Evolutionary conservation across 1,140 invertebrate species (phyloP).

Genomic region (Drosophila grimshawi): DNA sequence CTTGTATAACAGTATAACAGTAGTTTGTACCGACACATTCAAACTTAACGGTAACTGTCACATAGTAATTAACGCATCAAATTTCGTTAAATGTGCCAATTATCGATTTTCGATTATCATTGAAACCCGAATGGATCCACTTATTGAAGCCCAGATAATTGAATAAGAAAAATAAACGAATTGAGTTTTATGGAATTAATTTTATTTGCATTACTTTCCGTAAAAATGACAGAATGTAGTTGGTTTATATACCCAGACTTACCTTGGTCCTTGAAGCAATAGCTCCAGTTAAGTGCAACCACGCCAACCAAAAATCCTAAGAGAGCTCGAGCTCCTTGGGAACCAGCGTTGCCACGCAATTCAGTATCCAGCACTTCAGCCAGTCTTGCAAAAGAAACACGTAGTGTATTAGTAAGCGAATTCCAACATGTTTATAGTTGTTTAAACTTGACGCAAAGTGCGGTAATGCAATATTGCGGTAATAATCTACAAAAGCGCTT

Average conservation of each 20-base stretch:
- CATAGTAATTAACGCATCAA: too few species aligned
- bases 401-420: conserved; percentile 70
- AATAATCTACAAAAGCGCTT: conserved; percentile 33
- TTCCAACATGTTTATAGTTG: conserved; percentile 21
- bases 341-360: conserved; percentile 28
- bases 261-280: conserved; percentile 27
- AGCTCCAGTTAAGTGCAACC: conserved; percentile 20
- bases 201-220: conserved; percentile 12
- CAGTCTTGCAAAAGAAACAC: conserved; percentile 82
- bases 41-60: too few species aligned
- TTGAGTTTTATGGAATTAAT: conserved; percentile 4
- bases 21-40: too few species aligned
- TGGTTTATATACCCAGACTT: conserved; percentile 32
- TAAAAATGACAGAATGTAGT: conserved; percentile 11
- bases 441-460: conserved; percentile 35
- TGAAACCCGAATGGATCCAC: too few species aligned
- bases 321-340: conserved; percentile 33
- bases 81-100: too few species aligned
- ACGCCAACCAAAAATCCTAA: conserved; percentile 26
- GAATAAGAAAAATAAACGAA: background rate
- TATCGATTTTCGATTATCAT: too few species aligned
- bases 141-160: background rate
- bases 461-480: conserved; percentile 12
- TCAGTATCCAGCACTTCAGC: conserved; percentile 58
- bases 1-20: background rate